These are phyloP conservation scores for Clarias fuscus DNA, from an alignment of 2,797 vertebrate genomes.

Conservation along the genomic window DNA sequence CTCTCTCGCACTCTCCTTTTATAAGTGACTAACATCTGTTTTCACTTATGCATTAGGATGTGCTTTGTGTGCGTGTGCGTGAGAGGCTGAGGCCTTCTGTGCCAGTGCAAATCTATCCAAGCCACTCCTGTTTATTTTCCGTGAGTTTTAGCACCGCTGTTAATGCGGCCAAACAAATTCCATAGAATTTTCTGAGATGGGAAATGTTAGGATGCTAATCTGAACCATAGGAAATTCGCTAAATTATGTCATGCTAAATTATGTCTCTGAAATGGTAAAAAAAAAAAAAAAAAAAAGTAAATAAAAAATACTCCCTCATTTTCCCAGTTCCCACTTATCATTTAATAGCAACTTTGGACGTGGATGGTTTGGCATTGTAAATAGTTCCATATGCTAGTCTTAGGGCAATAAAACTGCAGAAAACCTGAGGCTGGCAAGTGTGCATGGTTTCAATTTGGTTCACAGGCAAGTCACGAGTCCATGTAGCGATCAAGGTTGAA, in stretches of 20 bases:
- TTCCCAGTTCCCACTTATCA: slow-evolving; percentile 29
- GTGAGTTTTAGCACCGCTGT: slow-evolving; percentile 20
- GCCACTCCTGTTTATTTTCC: slow-evolving; percentile 44
- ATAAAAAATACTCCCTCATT: not conserved
- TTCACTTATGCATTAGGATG: slow-evolving; percentile 39
- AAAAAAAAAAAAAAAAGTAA: not conserved
- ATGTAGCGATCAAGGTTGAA: slow-evolving; percentile 7
- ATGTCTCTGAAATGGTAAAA: slow-evolving; percentile 12
- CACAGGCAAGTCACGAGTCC: slow-evolving; percentile 32
- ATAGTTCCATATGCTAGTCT: slow-evolving; percentile 35
- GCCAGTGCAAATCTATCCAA: slow-evolving; percentile 33
- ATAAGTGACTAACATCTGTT: slow-evolving; percentile 36
- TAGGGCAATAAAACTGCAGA: slow-evolving; percentile 30
- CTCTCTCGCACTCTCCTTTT: slow-evolving; percentile 15
- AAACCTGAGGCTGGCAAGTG: slow-evolving; percentile 24
- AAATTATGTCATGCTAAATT: slow-evolving; percentile 45
- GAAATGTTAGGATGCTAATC: slow-evolving; percentile 30
- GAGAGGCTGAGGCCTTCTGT: slow-evolving; percentile 18
- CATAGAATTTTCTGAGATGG: slow-evolving; percentile 6
- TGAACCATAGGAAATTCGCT: slow-evolving; percentile 30
- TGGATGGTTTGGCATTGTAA: slow-evolving; percentile 38
- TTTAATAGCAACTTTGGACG: slow-evolving; percentile 44
- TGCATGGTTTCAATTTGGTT: slow-evolving; percentile 40
- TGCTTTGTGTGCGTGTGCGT: not conserved
- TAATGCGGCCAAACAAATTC: slow-evolving; percentile 37